A percentile compares a stretch with the other conserved stretches of the same genome.
phyloP scores from a whole-genome alignment of 1,140 invertebrate species.

The Aleiodes sp. region DNA sequence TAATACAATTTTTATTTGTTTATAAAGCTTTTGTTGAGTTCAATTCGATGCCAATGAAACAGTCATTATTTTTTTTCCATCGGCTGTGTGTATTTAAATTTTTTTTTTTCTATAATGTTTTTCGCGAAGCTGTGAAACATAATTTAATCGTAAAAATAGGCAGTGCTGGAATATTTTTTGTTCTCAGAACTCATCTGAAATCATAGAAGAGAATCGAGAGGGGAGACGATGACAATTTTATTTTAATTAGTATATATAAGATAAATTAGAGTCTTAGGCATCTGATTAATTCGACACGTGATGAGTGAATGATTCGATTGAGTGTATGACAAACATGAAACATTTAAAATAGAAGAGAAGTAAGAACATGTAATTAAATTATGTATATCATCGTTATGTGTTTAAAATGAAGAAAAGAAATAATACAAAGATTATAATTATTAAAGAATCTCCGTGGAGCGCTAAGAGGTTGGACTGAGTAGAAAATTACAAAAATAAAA shows the following conservation, averaged over 20 bases:
- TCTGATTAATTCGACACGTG: slow-evolving; percentile 18
- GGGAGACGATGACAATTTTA: slow-evolving; percentile 13
- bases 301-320: neutral
- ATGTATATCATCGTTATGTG: slow-evolving; percentile 35
- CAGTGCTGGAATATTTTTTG: too few species aligned
- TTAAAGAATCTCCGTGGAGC: slow-evolving; percentile 34
- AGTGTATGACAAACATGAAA: too few species aligned
- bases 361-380: slow-evolving; percentile 15
- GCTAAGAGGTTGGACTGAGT: slow-evolving; percentile 18
- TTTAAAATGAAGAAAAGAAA: slow-evolving; percentile 20
- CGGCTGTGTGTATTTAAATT: neutral
- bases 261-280: slow-evolving; percentile 10
- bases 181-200: neutral
- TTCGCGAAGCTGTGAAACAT: too few species aligned
- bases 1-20: neutral
- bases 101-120: too few species aligned
- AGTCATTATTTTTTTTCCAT: neutral
- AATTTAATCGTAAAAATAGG: neutral
- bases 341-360: too few species aligned
- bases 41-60: neutral
- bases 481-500: neutral
- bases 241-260: slow-evolving; percentile 21
- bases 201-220: neutral
- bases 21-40: too few species aligned
- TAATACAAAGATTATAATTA: slow-evolving; percentile 22